Conservation (phyloP, 1,140 invertebrate genomes). For the Saccostrea echinata region DNA sequence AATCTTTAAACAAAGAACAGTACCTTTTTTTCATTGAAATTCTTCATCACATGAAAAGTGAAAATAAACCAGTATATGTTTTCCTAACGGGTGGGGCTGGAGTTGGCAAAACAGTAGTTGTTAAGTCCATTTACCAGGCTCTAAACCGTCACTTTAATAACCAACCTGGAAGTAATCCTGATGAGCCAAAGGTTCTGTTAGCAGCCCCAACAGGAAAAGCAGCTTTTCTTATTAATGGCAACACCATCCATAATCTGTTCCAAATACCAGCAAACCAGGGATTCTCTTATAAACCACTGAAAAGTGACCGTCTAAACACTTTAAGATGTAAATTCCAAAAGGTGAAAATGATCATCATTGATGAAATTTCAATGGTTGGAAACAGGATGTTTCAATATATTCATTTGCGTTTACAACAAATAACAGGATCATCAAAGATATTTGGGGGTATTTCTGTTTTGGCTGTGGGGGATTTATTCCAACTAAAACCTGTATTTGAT, state of each 20-base stretch:
- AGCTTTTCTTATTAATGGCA: conserved; percentile 57
- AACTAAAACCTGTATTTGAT: neutral
- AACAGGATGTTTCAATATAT: conserved; percentile 54
- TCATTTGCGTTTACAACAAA: conserved; percentile 46
- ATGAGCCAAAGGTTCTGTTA: conserved; percentile 56
- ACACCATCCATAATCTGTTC: conserved; percentile 57
- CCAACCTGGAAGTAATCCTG: conserved; percentile 55
- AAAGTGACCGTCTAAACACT: conserved; percentile 48
- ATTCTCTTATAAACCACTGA: conserved; percentile 42
- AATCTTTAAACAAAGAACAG: no score
- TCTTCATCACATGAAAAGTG: no score
- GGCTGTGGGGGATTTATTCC: conserved; percentile 20
- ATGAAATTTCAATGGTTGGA: conserved; percentile 59
- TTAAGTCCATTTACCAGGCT: conserved; percentile 55
- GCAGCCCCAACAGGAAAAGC: no score
- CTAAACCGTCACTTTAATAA: conserved; percentile 52
- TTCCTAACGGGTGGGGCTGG: conserved; percentile 61
- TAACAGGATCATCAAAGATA: no score
- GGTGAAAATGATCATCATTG: conserved; percentile 42
- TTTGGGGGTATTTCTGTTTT: conserved; percentile 42
- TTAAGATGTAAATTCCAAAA: neutral
- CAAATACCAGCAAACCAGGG: conserved; percentile 44
- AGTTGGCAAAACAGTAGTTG: conserved; percentile 58
- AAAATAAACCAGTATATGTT: conserved; percentile 28
- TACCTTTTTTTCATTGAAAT: no score